Evolutionary conservation across 2,113 vertebrate genomes (phyloP).

Genomic region (Ochotona curzoniae): DNA sequence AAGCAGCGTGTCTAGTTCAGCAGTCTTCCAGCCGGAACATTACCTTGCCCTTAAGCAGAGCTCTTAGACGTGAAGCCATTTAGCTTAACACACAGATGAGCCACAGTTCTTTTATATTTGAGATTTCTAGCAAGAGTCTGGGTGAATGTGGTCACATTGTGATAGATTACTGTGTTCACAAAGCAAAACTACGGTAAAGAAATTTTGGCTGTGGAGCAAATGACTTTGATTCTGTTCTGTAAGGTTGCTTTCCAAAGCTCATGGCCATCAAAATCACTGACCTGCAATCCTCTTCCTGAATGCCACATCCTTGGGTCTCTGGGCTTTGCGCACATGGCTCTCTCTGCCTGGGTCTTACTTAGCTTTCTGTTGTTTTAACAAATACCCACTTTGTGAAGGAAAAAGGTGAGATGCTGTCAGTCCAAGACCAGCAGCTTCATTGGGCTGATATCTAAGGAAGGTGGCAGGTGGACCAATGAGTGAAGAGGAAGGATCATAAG

Average conservation of each 20-base stretch:
- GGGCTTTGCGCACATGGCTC: neutral
- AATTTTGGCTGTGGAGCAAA: neutral
- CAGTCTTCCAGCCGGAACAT: slow-evolving; percentile 21
- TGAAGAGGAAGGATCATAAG: no score
- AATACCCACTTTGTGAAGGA: no score
- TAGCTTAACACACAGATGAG: slow-evolving; percentile 47
- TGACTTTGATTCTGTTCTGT: slow-evolving; percentile 37
- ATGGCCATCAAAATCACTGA: neutral
- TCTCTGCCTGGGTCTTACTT: neutral
- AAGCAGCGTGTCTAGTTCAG: slow-evolving; percentile 26
- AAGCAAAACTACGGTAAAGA: slow-evolving; percentile 20
- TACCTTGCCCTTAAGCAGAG: neutral
- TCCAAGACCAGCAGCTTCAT: no score
- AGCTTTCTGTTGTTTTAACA: no score
- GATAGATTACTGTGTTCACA: neutral
- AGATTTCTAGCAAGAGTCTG: slow-evolving; percentile 23
- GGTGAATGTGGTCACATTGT: neutral
- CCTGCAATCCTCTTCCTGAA: neutral
- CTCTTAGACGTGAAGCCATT: slow-evolving; percentile 60
- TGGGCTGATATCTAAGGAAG: no score
- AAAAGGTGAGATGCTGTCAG: no score
- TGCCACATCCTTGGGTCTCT: neutral
- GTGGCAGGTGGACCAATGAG: no score
- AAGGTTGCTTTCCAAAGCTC: neutral
- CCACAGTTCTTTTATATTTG: slow-evolving; percentile 24